Evolutionary conservation across 2,797 vertebrate genomes (phyloP), one percentile per base, ranked within the genome.

Genomic region (Meriones psammophilus): DNA sequence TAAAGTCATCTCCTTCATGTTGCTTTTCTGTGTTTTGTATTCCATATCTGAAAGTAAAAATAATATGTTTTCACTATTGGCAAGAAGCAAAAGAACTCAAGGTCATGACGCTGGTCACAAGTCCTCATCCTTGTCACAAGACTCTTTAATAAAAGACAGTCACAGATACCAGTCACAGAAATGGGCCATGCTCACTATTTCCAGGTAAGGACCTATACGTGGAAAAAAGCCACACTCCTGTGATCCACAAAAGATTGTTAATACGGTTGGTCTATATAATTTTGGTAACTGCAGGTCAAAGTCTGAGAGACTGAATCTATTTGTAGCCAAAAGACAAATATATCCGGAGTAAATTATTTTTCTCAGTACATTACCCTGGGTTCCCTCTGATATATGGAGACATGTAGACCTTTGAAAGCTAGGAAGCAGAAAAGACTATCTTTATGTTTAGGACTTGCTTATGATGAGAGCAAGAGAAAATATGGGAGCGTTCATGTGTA

Each of bases 31-130:
- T 39, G 22, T 0, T 17, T 78, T 56, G 18, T 5, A 46, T 12
- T 95, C 28, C 17, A 56, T n/a, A 36, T 74, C 89, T 9, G 81
- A 60, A 91, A 90, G 85, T 85, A 68, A 94, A 89, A 66, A 73
- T 69, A 56, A 5, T 15, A 58, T 30, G 30, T 66, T 14, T 69
- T 94, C 66, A 58, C 15, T 28, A 15, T 58, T 77, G 54, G 0
- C 69, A n/a, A 83, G 79, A 92, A 92, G 77, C 14, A 69, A 54
- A 54, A 92, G 89, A 80, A 81, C 33, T 58, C 58, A 92, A 30
- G 85, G 20, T 18, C n/a, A 73, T 1, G n/a, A 60, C 73, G 88
- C n/a, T 79, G 68, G 60, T 20, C 50, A 26, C 62, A 60, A 28
- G 26, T 66, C 96, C 58, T 15, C n/a, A 26, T 56, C n/a, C 64